phyloP scores from a whole-genome alignment of 1,140 invertebrate species.

The Orchesella cincta region DNA sequence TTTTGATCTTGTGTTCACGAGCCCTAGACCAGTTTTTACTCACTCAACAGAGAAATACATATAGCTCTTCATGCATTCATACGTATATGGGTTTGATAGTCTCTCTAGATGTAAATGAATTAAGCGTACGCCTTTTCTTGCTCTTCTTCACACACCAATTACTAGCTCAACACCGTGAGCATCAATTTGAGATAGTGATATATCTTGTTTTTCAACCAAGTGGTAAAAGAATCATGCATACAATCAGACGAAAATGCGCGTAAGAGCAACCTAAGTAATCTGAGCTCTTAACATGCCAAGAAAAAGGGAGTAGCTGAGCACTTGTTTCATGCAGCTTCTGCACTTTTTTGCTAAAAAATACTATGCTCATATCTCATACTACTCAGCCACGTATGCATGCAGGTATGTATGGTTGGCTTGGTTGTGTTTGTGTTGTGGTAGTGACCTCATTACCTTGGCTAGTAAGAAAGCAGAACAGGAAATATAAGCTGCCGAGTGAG shows the following conservation, averaged over 20 bases:
- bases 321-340: slow-evolving; percentile 18
- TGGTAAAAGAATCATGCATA: not conserved
- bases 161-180: slow-evolving; percentile 1
- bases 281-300: not conserved
- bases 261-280: not conserved
- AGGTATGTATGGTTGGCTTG: no score
- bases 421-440: not conserved
- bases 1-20: no score
- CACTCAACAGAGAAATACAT: no score
- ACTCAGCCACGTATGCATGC: no score
- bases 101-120: not conserved
- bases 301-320: not conserved
- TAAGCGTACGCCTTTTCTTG: slow-evolving; percentile 9
- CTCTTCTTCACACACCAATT: slow-evolving; percentile 24
- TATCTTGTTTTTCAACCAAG: not conserved
- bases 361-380: not conserved
- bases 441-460: slow-evolving; percentile 29
- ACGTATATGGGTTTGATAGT: no score
- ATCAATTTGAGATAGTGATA: no score
- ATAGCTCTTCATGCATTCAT: no score
- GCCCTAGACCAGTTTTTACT: no score
- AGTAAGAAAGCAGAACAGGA: slow-evolving; percentile 29
- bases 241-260: not conserved
- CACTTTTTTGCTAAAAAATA: slow-evolving; percentile 19
- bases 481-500: slow-evolving; percentile 28